These are phyloP conservation scores for Merops nubicus DNA, from an alignment of 2,113 vertebrate species.

Conservation along the genomic window DNA sequence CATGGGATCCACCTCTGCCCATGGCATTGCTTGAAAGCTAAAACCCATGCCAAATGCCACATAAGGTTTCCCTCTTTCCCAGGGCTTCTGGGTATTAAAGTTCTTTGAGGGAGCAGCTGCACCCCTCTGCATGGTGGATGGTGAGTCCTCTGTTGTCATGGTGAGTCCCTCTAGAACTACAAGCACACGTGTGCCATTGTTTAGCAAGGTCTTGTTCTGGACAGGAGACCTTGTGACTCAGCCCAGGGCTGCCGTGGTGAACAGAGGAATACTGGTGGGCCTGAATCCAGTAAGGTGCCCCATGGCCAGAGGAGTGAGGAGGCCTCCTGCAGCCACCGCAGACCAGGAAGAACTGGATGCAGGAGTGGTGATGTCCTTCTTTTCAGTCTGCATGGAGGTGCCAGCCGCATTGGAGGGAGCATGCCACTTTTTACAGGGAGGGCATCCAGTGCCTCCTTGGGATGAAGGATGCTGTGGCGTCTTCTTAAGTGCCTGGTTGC, in stretches of 20 bases:
- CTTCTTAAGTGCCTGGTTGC: background rate
- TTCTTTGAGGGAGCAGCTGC: background rate
- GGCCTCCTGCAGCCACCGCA: background rate
- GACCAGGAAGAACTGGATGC: background rate
- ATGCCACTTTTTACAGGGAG: background rate
- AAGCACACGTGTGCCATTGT: accelerated
- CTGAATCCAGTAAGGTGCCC: background rate
- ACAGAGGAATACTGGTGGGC: too few species aligned
- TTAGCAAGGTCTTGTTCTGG: background rate
- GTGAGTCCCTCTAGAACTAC: background rate
- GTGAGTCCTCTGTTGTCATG: background rate
- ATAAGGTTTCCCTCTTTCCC: background rate
- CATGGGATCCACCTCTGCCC: background rate
- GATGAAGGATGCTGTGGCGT: background rate
- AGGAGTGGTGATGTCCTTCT: background rate
- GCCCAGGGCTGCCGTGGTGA: too few species aligned
- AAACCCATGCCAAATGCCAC: background rate
- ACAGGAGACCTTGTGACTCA: background rate
- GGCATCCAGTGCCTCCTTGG: background rate
- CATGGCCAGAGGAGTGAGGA: background rate
- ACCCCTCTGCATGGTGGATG: background rate
- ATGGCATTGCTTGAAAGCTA: accelerated
- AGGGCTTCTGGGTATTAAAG: background rate
- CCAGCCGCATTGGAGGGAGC: accelerated
- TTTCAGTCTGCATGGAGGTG: background rate